phyloP scores from a whole-genome alignment of 2,888 invertebrate genomes.

The Andrena haemorrhoa region DNA sequence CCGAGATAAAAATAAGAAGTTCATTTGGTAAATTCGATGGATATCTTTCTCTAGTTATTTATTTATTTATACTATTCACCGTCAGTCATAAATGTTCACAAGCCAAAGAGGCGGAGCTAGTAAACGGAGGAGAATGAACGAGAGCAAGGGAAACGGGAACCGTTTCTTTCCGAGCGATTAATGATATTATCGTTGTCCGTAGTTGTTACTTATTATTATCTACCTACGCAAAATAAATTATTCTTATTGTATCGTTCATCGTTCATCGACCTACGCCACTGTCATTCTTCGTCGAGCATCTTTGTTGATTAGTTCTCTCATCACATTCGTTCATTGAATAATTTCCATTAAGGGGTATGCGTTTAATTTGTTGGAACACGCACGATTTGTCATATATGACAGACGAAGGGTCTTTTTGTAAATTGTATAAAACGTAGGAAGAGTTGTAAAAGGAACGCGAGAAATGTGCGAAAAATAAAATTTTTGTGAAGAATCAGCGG shows the following conservation, averaged over 20 bases:
- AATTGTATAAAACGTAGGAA: constrained; percentile 53
- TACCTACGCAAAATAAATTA: constrained; percentile 37
- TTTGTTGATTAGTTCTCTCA: constrained; percentile 24
- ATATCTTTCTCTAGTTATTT: constrained; percentile 44
- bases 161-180: constrained; percentile 44
- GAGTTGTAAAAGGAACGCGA: constrained; percentile 52
- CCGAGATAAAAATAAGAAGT: not conserved
- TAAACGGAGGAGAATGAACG: constrained; percentile 65
- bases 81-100: constrained; percentile 82
- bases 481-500: constrained; percentile 55
- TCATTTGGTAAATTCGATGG: constrained; percentile 13
- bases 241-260: constrained; percentile 29
- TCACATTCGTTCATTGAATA: constrained; percentile 9
- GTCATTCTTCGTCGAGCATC: constrained; percentile 19
- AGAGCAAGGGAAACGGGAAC: constrained; percentile 6
- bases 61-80: constrained; percentile 77
- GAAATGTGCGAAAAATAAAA: constrained; percentile 56
- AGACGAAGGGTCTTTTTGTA: constrained; percentile 44
- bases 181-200: constrained; percentile 47
- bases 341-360: not conserved
- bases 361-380: constrained; percentile 9
- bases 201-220: constrained; percentile 49
- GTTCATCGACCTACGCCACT: constrained; percentile 35
- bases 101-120: constrained; percentile 84
- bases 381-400: constrained; percentile 8